phyloP scores from a whole-genome alignment of 92 coral and sea anemone species.

The Porites rus region DNA sequence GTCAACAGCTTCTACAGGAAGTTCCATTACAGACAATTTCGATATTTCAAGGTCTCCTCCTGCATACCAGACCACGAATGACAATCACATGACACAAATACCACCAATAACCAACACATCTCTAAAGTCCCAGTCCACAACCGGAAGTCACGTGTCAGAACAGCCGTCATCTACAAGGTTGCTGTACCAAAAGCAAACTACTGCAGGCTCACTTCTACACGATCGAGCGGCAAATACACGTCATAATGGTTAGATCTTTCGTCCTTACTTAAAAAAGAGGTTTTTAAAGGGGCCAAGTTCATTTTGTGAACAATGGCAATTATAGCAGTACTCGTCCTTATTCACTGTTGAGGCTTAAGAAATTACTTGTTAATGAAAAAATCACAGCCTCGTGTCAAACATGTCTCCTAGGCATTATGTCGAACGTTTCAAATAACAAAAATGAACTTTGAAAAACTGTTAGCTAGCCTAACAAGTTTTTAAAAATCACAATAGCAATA shows the following conservation, averaged over 20 bases:
- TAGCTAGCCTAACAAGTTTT: too few relatives aligned
- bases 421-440: too few relatives aligned
- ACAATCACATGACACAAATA: background rate
- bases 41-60: background rate
- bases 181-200: background rate
- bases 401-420: too few relatives aligned
- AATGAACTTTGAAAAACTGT: too few relatives aligned
- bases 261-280: background rate
- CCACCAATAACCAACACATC: background rate
- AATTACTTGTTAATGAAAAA: too few relatives aligned
- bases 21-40: background rate
- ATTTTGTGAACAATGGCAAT: too few relatives aligned
- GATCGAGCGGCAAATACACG: background rate
- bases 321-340: too few relatives aligned
- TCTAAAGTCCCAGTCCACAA: background rate
- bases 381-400: too few relatives aligned
- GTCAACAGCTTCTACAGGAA: background rate
- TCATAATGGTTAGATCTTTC: background rate
- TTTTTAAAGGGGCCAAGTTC: too few relatives aligned
- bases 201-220: background rate
- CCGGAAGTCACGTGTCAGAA: background rate
- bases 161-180: background rate
- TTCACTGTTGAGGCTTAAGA: too few relatives aligned
- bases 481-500: too few relatives aligned
- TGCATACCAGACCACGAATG: background rate